Conservation (phyloP, 2,113 vertebrate genomes). For the Plestiodon gilberti region DNA sequence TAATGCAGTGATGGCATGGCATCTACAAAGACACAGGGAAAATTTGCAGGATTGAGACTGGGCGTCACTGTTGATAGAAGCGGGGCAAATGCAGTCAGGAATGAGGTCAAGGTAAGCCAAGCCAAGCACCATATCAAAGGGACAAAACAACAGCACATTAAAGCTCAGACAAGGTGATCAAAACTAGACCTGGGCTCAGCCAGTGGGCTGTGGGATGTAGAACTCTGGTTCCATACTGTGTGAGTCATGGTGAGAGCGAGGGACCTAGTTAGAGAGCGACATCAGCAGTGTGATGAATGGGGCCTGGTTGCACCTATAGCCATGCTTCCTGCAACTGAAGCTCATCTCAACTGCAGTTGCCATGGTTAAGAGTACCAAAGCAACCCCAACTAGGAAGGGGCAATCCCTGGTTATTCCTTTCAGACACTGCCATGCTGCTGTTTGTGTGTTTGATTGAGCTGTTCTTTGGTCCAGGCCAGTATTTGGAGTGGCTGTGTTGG, state of each 20-base stretch:
- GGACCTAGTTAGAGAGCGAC: background rate
- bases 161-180: too few relatives aligned
- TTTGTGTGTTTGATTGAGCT: too few relatives aligned
- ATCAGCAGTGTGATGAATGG: too few relatives aligned
- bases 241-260: background rate
- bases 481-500: too few relatives aligned
- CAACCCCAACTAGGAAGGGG: too few relatives aligned
- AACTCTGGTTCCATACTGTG: background rate
- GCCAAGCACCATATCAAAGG: background rate
- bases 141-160: too few relatives aligned
- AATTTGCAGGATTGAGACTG: background rate
- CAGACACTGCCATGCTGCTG: too few relatives aligned
- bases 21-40: background rate
- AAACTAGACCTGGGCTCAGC: too few relatives aligned
- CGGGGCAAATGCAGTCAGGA: background rate
- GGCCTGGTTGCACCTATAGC: background rate
- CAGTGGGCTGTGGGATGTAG: background rate
- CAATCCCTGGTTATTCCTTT: too few relatives aligned
- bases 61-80: background rate
- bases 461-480: too few relatives aligned
- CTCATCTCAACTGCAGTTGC: background rate
- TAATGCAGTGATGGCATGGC: too few relatives aligned
- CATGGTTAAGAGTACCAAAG: too few relatives aligned
- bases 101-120: background rate
- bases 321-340: background rate